These are phyloP conservation scores for Ochotona princeps DNA, from an alignment of 2,113 vertebrate genomes.

Conservation along the genomic window DNA sequence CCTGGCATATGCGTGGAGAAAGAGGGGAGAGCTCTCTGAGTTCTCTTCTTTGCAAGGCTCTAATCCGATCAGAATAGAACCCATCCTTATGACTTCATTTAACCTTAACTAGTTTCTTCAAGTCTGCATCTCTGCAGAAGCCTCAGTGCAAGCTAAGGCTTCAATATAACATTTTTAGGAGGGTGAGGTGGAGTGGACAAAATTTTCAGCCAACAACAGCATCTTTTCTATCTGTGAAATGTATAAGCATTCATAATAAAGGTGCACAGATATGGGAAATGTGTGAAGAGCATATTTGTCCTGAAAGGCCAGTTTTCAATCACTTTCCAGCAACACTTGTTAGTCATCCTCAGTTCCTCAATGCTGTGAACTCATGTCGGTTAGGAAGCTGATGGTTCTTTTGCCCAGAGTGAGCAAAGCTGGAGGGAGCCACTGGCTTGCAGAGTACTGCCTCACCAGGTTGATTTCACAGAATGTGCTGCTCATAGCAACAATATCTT, in stretches of 20 bases:
- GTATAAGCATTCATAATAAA: constrained; percentile 9
- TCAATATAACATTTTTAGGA: neutral
- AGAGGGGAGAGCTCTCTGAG: neutral
- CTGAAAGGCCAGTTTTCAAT: neutral
- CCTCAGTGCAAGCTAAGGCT: neutral
- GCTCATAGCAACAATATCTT: constrained; percentile 32
- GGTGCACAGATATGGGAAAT: neutral
- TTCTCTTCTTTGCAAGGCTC: neutral
- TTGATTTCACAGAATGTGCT: neutral
- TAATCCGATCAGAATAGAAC: neutral
- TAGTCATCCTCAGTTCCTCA: neutral
- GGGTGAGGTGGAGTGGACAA: neutral
- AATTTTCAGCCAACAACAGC: neutral
- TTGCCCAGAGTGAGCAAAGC: neutral
- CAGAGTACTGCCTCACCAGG: neutral
- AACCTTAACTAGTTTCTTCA: constrained; percentile 7
- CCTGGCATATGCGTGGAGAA: too few species aligned
- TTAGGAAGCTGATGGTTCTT: neutral
- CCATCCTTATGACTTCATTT: neutral
- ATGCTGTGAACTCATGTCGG: neutral
- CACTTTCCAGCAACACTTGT: neutral
- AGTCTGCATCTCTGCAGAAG: neutral
- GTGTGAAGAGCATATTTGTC: neutral
- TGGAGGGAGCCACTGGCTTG: neutral
- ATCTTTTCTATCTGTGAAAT: neutral